Percentiles rank a stretch among this genome's conserved stretches.
phyloP scores from a whole-genome alignment of 2,888 invertebrate species.

The Mesorhabditis belari region DNA sequence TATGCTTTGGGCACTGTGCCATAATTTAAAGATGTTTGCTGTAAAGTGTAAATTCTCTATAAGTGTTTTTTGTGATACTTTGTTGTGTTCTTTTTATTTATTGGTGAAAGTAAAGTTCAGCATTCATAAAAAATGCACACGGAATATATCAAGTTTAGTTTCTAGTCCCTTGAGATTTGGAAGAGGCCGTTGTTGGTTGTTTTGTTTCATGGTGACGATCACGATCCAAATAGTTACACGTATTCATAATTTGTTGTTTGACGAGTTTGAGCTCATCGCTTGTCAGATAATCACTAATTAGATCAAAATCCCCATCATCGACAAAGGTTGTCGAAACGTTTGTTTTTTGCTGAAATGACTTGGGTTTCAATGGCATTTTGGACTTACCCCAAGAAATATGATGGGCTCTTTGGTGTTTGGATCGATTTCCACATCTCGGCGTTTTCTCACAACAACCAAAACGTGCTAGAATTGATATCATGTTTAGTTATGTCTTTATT shows the following conservation, averaged over 20 bases:
- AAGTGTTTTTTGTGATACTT: too few relatives aligned
- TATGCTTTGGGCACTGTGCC: too few relatives aligned
- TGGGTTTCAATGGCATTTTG: neutral
- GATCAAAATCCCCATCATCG: slow-evolving; percentile 35
- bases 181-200: too few relatives aligned
- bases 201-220: slow-evolving; percentile 1
- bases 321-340: slow-evolving; percentile 23
- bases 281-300: slow-evolving; percentile 22
- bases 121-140: too few relatives aligned
- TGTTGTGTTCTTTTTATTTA: too few relatives aligned
- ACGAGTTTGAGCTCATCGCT: slow-evolving; percentile 24
- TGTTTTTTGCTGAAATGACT: neutral
- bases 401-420: slow-evolving; percentile 28
- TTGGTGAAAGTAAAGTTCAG: too few relatives aligned
- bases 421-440: slow-evolving; percentile 27
- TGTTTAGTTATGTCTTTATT: neutral
- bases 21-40: too few relatives aligned
- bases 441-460: neutral
- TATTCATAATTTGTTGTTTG: slow-evolving; percentile 31
- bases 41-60: too few relatives aligned
- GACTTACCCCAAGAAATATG: slow-evolving; percentile 24
- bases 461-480: neutral
- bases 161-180: too few relatives aligned
- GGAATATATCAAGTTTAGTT: too few relatives aligned
- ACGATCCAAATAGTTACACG: slow-evolving; percentile 29